Conservation (phyloP, 2,113 vertebrate genomes). For the Macquaria australasica region DNA sequence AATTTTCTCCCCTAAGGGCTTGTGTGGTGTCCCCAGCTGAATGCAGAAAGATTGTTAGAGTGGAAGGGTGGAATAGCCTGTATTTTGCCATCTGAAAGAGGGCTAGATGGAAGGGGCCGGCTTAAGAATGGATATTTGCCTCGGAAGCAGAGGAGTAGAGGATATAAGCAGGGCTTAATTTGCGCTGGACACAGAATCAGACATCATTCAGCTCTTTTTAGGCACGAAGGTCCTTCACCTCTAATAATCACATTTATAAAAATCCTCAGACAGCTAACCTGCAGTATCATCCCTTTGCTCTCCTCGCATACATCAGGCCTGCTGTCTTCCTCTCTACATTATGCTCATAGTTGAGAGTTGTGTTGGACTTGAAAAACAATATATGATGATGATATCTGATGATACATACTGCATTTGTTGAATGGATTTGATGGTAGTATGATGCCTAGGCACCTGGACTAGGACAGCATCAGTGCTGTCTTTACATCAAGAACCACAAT, state of each 20-base stretch:
- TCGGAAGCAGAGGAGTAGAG: constrained; percentile 34
- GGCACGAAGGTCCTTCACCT: constrained; percentile 5
- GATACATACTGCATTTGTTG: too few species aligned
- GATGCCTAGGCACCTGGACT: too few species aligned
- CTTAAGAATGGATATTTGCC: constrained; percentile 38
- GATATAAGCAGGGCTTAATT: constrained; percentile 42
- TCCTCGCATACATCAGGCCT: neutral
- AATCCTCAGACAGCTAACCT: constrained; percentile 8
- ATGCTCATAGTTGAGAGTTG: neutral
- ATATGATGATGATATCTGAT: too few species aligned
- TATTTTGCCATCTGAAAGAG: constrained; percentile 45
- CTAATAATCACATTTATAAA: constrained; percentile 30
- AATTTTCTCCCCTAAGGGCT: constrained; percentile 41
- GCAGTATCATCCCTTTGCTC: neutral
- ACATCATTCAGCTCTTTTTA: neutral
- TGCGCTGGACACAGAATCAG: constrained; percentile 16
- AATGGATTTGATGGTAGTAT: too few species aligned
- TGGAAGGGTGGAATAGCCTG: constrained; percentile 27
- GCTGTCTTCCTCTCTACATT: neutral
- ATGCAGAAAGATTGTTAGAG: constrained; percentile 41
- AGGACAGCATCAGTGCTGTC: too few species aligned
- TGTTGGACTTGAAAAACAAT: neutral
- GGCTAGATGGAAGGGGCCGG: constrained; percentile 3
- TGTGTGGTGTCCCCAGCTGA: constrained; percentile 35
- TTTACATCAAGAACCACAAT: neutral